Percentiles rank a stretch among this genome's conserved stretches.
Evolutionary conservation across 2,113 vertebrate species (phyloP).

Genomic region (Vimba vimba): DNA sequence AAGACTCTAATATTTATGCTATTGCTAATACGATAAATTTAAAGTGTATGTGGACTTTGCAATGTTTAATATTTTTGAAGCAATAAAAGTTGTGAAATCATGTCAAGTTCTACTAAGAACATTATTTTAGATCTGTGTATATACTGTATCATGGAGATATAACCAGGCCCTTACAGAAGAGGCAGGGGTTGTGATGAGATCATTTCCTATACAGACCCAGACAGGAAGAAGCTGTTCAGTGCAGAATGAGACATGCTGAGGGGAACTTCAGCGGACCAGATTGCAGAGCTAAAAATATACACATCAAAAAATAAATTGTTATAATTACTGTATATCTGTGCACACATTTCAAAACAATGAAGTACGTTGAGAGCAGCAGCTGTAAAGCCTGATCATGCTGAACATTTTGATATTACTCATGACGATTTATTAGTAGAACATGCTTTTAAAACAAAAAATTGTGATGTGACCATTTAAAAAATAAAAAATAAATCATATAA

Average conservation of each 20-base stretch:
- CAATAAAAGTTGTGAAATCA: not conserved
- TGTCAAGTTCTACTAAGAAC: not conserved
- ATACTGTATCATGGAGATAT: not conserved
- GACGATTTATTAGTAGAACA: not conserved
- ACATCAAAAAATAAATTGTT: not conserved
- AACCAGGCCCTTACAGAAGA: not conserved
- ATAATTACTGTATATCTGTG: not conserved
- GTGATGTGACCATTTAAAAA: not conserved
- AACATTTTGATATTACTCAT: not conserved
- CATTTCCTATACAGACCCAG: slow-evolving; percentile 29
- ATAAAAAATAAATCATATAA: not conserved
- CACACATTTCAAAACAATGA: not conserved
- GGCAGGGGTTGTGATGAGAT: not conserved
- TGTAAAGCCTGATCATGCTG: not conserved
- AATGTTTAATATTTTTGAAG: not conserved
- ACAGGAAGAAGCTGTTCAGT: slow-evolving; percentile 27
- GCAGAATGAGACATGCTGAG: slow-evolving; percentile 2
- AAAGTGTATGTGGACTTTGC: not conserved
- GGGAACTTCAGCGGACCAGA: slow-evolving; percentile 10
- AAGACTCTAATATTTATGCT: not conserved
- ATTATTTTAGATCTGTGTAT: not conserved
- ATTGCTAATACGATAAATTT: not conserved
- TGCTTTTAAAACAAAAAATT: not conserved
- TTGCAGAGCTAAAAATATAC: not conserved
- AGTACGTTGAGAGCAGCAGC: not conserved